phyloP scores from a whole-genome alignment of 2,797 vertebrate genomes.

The Sardinella longiceps region DNA sequence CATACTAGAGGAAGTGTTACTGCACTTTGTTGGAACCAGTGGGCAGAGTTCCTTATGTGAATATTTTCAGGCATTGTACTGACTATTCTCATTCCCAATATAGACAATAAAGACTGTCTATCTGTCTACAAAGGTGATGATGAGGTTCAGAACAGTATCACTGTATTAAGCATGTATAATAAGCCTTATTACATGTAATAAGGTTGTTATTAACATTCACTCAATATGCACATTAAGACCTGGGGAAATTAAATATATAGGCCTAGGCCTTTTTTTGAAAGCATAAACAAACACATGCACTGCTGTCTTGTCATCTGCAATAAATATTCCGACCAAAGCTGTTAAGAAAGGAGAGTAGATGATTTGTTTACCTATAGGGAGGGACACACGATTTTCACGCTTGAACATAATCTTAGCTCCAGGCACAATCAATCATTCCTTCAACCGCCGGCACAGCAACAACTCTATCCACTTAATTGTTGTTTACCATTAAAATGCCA shows the following conservation, averaged over 20 bases:
- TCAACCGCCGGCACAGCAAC: conserved; percentile 32
- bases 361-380: conserved; percentile 24
- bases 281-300: background rate
- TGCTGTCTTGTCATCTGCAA: too few relatives aligned
- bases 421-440: conserved; percentile 43
- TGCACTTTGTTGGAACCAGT: too few relatives aligned
- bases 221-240: background rate
- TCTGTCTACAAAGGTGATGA: background rate
- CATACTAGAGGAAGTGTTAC: background rate
- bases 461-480: conserved; percentile 37
- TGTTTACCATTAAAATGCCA: conserved; percentile 43
- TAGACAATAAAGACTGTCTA: too few relatives aligned
- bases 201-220: background rate
- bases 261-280: too few relatives aligned
- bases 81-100: too few relatives aligned
- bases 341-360: background rate
- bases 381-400: conserved; percentile 28
- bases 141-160: background rate
- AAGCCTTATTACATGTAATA: background rate
- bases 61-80: too few relatives aligned
- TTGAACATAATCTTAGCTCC: background rate
- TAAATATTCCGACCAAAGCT: background rate
- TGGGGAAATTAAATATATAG: background rate
- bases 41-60: too few relatives aligned
- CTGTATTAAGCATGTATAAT: background rate